Conservation (phyloP, 2,797 vertebrate genomes). For the Cottoperca gobio region DNA sequence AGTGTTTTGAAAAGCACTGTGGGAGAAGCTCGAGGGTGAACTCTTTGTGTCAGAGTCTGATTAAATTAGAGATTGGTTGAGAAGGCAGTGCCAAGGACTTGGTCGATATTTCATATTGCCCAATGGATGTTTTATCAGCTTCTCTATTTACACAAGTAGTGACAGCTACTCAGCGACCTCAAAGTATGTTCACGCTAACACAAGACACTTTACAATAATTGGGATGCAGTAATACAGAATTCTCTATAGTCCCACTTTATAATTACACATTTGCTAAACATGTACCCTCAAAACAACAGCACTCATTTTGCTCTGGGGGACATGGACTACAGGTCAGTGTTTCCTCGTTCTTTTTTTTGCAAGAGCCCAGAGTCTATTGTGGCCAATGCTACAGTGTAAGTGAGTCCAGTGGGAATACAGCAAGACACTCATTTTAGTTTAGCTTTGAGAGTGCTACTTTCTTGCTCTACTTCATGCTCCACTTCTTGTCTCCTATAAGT, state of each 20-base stretch:
- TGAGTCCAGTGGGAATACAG: slow-evolving; percentile 47
- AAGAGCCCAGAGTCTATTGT: slow-evolving; percentile 5
- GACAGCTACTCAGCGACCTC: slow-evolving; percentile 14
- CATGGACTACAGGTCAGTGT: slow-evolving; percentile 8
- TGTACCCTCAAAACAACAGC: neutral
- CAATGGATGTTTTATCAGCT: slow-evolving; percentile 40
- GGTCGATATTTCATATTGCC: slow-evolving; percentile 36
- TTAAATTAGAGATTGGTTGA: slow-evolving; percentile 32
- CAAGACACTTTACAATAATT: neutral
- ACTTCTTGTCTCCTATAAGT: slow-evolving; percentile 77
- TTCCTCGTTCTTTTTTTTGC: slow-evolving; percentile 1
- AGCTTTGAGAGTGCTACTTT: slow-evolving; percentile 78
- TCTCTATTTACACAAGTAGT: slow-evolving; percentile 25
- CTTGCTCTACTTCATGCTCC: slow-evolving; percentile 84
- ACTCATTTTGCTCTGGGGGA: neutral
- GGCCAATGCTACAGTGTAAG: slow-evolving; percentile 51
- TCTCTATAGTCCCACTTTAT: neutral
- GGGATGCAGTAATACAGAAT: slow-evolving; percentile 1
- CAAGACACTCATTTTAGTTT: slow-evolving; percentile 48
- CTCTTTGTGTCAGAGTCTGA: slow-evolving; percentile 32
- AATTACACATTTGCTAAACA: slow-evolving; percentile 20
- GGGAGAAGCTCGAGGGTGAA: slow-evolving; percentile 20
- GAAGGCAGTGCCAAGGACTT: slow-evolving; percentile 32
- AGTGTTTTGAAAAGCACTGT: slow-evolving; percentile 27
- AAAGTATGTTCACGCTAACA: slow-evolving; percentile 2